Conservation (phyloP, 2,113 vertebrate species). For the Seriola quinqueradiata region DNA sequence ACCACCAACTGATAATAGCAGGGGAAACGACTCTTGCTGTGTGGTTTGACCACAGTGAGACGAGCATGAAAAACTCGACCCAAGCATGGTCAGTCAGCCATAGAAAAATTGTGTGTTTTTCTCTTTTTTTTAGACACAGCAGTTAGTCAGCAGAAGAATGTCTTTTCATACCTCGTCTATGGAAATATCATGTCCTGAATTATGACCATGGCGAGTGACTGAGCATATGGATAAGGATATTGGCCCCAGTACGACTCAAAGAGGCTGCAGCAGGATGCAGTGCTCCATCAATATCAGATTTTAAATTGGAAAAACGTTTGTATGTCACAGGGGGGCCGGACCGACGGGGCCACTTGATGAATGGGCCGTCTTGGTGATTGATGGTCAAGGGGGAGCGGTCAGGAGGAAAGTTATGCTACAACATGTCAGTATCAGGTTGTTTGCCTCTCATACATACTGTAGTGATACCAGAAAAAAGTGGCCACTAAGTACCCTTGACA, state of each 20-base stretch:
- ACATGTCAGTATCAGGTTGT: conserved; percentile 68
- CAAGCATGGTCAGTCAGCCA: neutral
- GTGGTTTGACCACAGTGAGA: neutral
- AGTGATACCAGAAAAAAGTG: conserved; percentile 31
- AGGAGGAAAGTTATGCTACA: conserved; percentile 71
- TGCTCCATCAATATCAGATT: conserved; percentile 81
- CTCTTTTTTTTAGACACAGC: neutral
- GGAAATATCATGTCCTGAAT: conserved; percentile 41
- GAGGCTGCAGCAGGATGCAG: conserved; percentile 57
- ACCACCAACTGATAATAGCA: neutral
- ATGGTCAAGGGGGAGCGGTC: conserved; percentile 73
- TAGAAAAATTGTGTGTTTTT: neutral
- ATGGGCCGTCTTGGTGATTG: conserved; percentile 76
- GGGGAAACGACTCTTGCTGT: neutral
- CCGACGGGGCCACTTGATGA: conserved; percentile 72
- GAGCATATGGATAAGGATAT: conserved; percentile 51
- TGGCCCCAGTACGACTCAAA: conserved; percentile 50
- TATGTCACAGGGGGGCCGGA: conserved; percentile 69
- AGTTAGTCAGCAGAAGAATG: neutral
- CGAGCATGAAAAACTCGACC: neutral
- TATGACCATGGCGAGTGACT: conserved; percentile 17
- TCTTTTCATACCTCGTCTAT: conserved; percentile 9
- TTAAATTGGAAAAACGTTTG: conserved; percentile 80
- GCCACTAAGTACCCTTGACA: conserved; percentile 55
- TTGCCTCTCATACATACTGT: conserved; percentile 57